Percentiles rank a stretch among this genome's conserved stretches.
phyloP scores from a whole-genome alignment of 2,888 invertebrate genomes.

The Sycophila texana region DNA sequence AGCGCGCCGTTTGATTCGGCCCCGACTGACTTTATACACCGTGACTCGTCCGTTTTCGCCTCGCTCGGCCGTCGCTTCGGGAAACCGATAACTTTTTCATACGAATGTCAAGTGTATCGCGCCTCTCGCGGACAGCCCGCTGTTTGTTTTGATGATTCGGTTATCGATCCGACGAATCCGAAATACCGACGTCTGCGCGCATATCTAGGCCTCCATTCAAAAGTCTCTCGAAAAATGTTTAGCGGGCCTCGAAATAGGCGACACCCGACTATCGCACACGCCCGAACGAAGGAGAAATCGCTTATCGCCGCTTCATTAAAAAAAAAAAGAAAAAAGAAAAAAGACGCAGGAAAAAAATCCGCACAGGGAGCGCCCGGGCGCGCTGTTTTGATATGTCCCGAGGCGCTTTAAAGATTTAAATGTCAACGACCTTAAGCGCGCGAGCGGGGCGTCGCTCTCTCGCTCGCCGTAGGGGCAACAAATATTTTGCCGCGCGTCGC shows the following conservation, averaged over 20 bases:
- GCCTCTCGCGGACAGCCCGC: background rate
- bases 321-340: too few species aligned
- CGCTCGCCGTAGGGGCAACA: constrained; percentile 28
- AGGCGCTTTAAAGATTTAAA: constrained; percentile 52
- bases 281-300: background rate
- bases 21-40: background rate
- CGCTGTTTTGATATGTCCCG: constrained; percentile 40
- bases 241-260: background rate
- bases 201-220: too few species aligned
- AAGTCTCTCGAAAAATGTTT: background rate
- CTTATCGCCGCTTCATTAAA: background rate
- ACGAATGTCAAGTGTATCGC: constrained; percentile 11
- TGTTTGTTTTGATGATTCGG: background rate
- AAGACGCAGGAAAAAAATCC: background rate
- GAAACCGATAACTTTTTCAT: background rate
- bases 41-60: background rate
- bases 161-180: too few species aligned
- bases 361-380: background rate
- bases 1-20: background rate
- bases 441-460: constrained; percentile 32
- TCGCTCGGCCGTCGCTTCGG: background rate
- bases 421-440: constrained; percentile 49
- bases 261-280: background rate
- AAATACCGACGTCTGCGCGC: background rate
- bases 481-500: constrained; percentile 39